These are phyloP conservation scores for Priocnemis perturbator DNA, from an alignment of 2,888 invertebrate species.

Conservation along the genomic window DNA sequence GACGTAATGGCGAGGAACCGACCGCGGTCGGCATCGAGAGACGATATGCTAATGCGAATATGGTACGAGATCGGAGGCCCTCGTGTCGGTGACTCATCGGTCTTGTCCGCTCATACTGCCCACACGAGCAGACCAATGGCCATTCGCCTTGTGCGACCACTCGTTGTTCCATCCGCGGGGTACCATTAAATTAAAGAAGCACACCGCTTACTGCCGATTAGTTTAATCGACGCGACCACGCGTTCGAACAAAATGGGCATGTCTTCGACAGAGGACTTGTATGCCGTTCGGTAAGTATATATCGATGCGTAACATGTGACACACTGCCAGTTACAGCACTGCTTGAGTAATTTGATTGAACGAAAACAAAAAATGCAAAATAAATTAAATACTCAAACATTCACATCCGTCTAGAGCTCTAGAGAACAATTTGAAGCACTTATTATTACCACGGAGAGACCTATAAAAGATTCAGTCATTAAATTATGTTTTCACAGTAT, in stretches of 20 bases:
- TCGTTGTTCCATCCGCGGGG: slow-evolving; percentile 15
- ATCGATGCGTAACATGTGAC: too few species aligned
- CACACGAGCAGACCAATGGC: slow-evolving; percentile 41
- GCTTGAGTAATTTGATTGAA: too few species aligned
- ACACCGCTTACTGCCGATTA: slow-evolving; percentile 23
- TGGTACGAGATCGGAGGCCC: slow-evolving; percentile 46
- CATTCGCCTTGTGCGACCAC: slow-evolving; percentile 13
- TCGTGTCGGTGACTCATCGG: slow-evolving; percentile 51
- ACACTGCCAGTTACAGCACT: too few species aligned
- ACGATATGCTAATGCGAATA: slow-evolving; percentile 58
- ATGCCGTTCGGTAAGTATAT: too few species aligned
- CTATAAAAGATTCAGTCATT: too few species aligned
- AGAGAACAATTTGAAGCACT: too few species aligned
- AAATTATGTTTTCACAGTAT: too few species aligned
- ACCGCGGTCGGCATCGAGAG: neutral
- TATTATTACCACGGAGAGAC: too few species aligned
- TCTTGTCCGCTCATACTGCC: slow-evolving; percentile 43
- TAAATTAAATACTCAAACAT: too few species aligned
- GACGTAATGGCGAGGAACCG: slow-evolving; percentile 10
- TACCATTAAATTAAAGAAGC: slow-evolving; percentile 38
- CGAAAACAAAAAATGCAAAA: too few species aligned
- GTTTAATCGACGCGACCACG: neutral
- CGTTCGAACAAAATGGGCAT: neutral
- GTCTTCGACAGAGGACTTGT: too few species aligned
- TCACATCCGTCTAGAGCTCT: too few species aligned